Conservation (phyloP, 2,888 invertebrate species). For the Eueremaeus valkanovi region DNA sequence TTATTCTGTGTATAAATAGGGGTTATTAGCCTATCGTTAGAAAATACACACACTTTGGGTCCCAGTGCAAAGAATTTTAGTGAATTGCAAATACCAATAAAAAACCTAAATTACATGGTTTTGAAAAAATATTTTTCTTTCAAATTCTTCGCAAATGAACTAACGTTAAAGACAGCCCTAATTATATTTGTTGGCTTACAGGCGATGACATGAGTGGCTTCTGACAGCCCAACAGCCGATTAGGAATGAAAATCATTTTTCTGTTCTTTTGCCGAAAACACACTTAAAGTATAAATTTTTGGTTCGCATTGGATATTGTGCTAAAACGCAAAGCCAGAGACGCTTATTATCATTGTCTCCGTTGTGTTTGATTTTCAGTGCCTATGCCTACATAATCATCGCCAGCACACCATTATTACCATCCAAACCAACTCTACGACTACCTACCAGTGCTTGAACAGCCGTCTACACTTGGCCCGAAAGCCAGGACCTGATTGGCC, state of each 20-base stretch:
- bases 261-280: background rate
- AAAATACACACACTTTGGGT: background rate
- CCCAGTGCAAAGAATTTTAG: background rate
- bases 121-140: background rate
- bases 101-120: background rate
- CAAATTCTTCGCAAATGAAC: background rate
- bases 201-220: slow-evolving; percentile 29
- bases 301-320: background rate
- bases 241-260: too few species aligned
- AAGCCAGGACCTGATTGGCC: background rate
- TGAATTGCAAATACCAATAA: background rate
- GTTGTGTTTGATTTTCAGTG: slow-evolving; percentile 29
- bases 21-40: background rate
- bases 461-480: background rate
- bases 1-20: background rate
- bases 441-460: background rate
- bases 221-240: background rate
- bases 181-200: slow-evolving; percentile 28
- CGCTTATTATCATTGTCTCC: slow-evolving; percentile 3
- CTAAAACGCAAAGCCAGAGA: slow-evolving; percentile 2
- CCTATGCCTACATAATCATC: slow-evolving; percentile 26
- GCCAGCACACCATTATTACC: slow-evolving; percentile 16
- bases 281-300: background rate
- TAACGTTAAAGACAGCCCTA: background rate
- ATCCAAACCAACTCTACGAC: background rate